Base-by-base conservation (phyloP, 2,797 vertebrate genomes). In the Argya squamiceps region DNA sequence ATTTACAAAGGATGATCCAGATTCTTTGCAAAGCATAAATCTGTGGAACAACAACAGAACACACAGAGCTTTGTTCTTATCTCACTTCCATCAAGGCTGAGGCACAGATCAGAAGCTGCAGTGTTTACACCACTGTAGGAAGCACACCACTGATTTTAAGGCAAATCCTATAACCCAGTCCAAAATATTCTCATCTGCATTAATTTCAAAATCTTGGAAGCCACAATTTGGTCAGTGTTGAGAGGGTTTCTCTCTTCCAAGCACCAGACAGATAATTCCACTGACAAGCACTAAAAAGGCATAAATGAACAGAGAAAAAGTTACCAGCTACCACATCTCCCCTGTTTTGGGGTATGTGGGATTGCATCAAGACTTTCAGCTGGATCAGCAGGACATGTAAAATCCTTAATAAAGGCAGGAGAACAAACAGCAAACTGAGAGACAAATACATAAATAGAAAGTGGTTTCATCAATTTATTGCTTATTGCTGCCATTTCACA, bases 401-500 rank as follows among this genome's bases (percentile, higher is more conserved):
- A 60, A n/a, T 19, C 52, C 77, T 67, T 43, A 65, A 75, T 27
- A 43, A 65, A 92, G 46, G 10, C 91, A 13, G 24, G 21, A 73
- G 49, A 93, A 93, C 24, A 96, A 92, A 89, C 1, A 9, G 34
- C 84, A 94, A 71, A 85, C 39, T 18, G 43, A 46, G 67, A 7
- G 4, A 88, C 74, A 77, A 92, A 47, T 15, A 32, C 4, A 1
- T 73, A 55, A 73, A 63, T 83, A 89, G 46, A 87, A 96, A 95
- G 89, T 91, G 89, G 84, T 87, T 93, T 81, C 73, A 81, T 80
- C 91, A 78, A 44, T 94, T 96, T 95, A 94, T 96, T 96, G 90
- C 89, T 96, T 84, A 80, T 34, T 53, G 71, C 74, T 92, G 84
- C 82, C 52, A 41, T 32, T 81, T 73, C 39, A 89, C 0, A 0